A percentile compares a stretch with the other conserved stretches of the same genome.
Conservation (phyloP, 1,140 invertebrate genomes). For the Drosophila trapezifrons region DNA sequence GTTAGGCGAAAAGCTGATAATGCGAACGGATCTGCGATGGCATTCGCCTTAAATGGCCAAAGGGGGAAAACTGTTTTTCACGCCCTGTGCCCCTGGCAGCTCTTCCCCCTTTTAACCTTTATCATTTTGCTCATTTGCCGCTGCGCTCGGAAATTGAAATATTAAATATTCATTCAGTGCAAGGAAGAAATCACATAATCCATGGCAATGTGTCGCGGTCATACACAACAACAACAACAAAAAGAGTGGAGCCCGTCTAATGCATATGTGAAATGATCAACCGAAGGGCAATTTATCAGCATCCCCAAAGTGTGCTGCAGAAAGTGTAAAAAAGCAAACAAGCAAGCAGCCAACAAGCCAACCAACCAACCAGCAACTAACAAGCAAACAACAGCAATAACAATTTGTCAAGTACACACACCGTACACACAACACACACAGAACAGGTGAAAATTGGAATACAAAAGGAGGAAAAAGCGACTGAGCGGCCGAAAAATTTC, state of each 20-base stretch:
- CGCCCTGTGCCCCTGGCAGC: too few relatives aligned
- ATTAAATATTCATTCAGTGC: conserved; percentile 77
- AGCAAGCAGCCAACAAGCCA: too few relatives aligned
- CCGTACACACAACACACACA: conserved; percentile 13
- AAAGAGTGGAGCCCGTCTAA: conserved; percentile 19
- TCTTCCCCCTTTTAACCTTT: too few relatives aligned
- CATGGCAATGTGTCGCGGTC: conserved; percentile 47
- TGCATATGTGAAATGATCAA: conserved; percentile 61
- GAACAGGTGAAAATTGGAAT: conserved; percentile 23
- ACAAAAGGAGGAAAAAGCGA: background rate
- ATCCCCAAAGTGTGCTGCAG: conserved; percentile 71
- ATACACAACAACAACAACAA: conserved; percentile 23
- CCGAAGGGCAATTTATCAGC: conserved; percentile 79
- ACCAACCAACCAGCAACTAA: conserved; percentile 13
- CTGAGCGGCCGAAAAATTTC: conserved; percentile 16
- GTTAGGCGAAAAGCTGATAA: conserved; percentile 66
- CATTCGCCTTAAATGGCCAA: conserved; percentile 59
- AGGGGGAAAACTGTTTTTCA: conserved; percentile 30
- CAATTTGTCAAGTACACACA: conserved; percentile 62
- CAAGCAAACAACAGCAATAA: conserved; percentile 50
- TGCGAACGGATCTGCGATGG: conserved; percentile 44
- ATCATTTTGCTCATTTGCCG: conserved; percentile 6
- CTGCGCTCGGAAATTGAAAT: conserved; percentile 65
- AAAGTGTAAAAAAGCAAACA: conserved; percentile 62
- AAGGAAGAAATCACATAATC: conserved; percentile 72